Base-by-base conservation (phyloP, 1,140 invertebrate species). In the Bombus vancouverensis region DNA sequence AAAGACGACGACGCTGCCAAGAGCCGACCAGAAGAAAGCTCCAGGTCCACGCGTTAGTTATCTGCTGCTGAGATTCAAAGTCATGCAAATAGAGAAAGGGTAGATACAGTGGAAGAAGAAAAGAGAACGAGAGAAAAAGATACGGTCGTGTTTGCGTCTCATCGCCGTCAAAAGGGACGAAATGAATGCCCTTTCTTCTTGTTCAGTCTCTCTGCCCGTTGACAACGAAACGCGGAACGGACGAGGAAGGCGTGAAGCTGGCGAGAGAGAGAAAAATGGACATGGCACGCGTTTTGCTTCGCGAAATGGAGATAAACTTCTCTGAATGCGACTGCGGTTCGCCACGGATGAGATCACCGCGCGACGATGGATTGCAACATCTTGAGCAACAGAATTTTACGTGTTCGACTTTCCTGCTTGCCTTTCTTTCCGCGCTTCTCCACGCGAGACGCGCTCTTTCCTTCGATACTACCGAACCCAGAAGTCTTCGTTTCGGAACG, bases 41-140 rank as follows among this genome's bases (percentile, higher is more conserved):
- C 32, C 62, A 62, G 81, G 83, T 82, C 81, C 75, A 87, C 91
- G 79, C 91, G 91, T 91, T 89, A 91, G 87, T 93, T 94, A 94
- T 94, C 94, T 94, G 90, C 87, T 87, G 73, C 89, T 65, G 89
- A 93, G 94, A 94, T 94, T 94, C 93, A 94, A 94, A 94, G 93
- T 93, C 91, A 88, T 87, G 91, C 91, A 94, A 93, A 94, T 94
- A 93, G 90, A 94, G 92, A 94, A 93, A 94, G 85, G 87, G 83
- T 65, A 70, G 75, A 66, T 44, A 34, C n/a, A 59, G 62, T n/a
- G n/a, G 3, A 12, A 47, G 42, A 28, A 25, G 42, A 42, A 66
- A 37, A 88, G 37, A 59, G 32, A 77, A 62, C 34, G 76, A 66
- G 47, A 83, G 87, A 82, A 78, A 82, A 57, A 90, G 85, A 86